These are phyloP conservation scores for Engystomops pustulosus DNA, from an alignment of 2,113 vertebrate genomes.

Conservation along the genomic window DNA sequence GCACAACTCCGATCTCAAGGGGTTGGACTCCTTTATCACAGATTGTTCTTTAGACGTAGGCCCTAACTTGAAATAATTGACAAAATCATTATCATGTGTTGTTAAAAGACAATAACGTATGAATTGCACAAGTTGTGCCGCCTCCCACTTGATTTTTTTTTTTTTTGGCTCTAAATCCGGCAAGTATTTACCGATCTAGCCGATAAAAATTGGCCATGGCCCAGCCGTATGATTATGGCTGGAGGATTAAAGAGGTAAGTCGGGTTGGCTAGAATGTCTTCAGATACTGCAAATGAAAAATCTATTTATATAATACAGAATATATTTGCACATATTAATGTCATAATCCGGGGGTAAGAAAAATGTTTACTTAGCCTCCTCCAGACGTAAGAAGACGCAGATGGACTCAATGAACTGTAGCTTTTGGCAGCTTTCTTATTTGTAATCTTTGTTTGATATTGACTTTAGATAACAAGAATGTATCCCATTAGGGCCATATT, in stretches of 20 bases:
- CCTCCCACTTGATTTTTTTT: no score
- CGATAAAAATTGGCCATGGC: not conserved
- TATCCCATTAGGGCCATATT: not conserved
- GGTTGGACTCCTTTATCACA: no score
- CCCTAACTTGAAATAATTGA: no score
- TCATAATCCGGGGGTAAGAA: conserved; percentile 11
- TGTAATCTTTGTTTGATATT: conserved; percentile 10
- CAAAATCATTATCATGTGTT: no score
- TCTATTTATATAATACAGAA: not conserved
- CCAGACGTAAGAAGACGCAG: not conserved
- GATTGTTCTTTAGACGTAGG: no score
- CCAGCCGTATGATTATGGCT: not conserved
- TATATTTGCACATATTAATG: conserved; percentile 17
- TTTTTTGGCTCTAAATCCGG: not conserved
- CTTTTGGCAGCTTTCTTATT: not conserved
- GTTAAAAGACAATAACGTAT: no score
- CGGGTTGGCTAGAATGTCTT: not conserved
- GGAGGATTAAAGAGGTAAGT: not conserved
- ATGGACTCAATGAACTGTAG: not conserved
- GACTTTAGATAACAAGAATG: not conserved
- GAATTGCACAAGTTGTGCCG: no score
- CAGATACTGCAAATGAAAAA: not conserved
- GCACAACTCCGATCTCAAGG: no score
- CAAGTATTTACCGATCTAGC: not conserved
- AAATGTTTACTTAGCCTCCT: conserved; percentile 17